Evolutionary conservation across 2,888 invertebrate genomes (phyloP).

Genomic region (Drosophila vallismaia): DNA sequence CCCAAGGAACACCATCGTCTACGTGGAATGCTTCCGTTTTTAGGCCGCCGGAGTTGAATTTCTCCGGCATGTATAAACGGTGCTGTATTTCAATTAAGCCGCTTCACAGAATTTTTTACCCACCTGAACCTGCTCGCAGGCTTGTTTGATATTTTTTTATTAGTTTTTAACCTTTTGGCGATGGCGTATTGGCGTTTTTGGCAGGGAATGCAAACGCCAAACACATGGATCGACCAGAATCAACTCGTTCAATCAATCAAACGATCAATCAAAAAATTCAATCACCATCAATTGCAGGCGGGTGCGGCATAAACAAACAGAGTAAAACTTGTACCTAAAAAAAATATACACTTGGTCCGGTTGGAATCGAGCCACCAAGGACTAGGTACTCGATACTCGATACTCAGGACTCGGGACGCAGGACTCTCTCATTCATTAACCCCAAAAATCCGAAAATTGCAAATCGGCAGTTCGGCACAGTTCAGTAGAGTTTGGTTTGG

Average conservation of each 20-base stretch:
- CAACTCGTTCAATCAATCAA: slow-evolving; percentile 74
- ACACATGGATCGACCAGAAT: slow-evolving; percentile 27
- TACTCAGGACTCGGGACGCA: slow-evolving; percentile 12
- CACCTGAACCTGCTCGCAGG: background rate
- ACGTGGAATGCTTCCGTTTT: slow-evolving; percentile 35
- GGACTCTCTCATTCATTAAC: slow-evolving; percentile 67
- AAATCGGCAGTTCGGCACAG: slow-evolving; percentile 47
- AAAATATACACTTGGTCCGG: background rate
- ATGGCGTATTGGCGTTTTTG: background rate
- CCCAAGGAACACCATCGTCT: slow-evolving; percentile 52
- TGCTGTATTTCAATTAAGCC: slow-evolving; percentile 68
- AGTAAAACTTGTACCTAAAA: background rate
- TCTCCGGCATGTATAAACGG: slow-evolving; percentile 56
- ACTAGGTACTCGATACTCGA: too few species aligned
- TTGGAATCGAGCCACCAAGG: too few species aligned
- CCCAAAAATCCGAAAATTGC: slow-evolving; percentile 56
- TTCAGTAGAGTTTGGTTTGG: slow-evolving; percentile 7
- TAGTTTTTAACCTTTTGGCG: slow-evolving; percentile 67
- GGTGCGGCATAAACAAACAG: slow-evolving; percentile 49
- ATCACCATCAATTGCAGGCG: slow-evolving; percentile 70
- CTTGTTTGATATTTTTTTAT: slow-evolving; percentile 66
- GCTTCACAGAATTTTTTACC: slow-evolving; percentile 30
- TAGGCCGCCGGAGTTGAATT: slow-evolving; percentile 51
- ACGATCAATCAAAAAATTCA: slow-evolving; percentile 68
- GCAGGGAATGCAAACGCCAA: slow-evolving; percentile 37